Base-by-base conservation (phyloP, 2,888 invertebrate species). In the Diarsia dahlii region DNA sequence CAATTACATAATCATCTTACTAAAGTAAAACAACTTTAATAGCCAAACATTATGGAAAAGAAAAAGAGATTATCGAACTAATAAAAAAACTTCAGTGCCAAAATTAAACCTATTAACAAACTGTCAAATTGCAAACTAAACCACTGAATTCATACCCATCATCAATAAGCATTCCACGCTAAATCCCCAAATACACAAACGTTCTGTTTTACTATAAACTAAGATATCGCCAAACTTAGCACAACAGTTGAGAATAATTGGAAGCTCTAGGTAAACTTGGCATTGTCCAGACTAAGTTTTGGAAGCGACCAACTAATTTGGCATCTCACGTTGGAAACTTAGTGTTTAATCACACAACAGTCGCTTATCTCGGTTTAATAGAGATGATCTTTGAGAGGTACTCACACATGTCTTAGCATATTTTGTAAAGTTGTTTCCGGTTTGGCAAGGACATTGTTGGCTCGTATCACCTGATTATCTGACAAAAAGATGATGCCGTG, bases 221-320 rank as follows among this genome's bases (percentile, higher is more conserved):
- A 58, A 76, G 84, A 84, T 82, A 86, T 74, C 67, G 58, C 60
- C 39, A 18, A 87, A 87, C 69, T 85, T 50, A 62, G 45, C 39
- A 77, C 79, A 84, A 79, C 81, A 84, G 84, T 78, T 78, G n/a
- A 39, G 75, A 78, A 80, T 86, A 87, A 87, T 88, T 84, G 71
- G 77, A 67, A 78, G 39, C 39, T 39, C 39, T 39, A 80, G 74
- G 87, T 86, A 78, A 87, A 84, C 78, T 84, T 84, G 58, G 76
- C 80, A 82, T 86, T 86, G 86, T 84, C 81, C 87, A 78, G 64
- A 56, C 48, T 65, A 74, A 81, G 81, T 87, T 83, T 74, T 69
- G 68, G 46, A 48, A 81, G 66, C 76, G 28, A 50, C 71, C 56
- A 88, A 86, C 86, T 88, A 87, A 87, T 86, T 87, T 87, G 82